A percentile compares a stretch with the other conserved stretches of the same genome.
These are phyloP conservation scores for Hylaeus volcanicus DNA, from an alignment of 1,140 invertebrate species.

Conservation along the genomic window DNA sequence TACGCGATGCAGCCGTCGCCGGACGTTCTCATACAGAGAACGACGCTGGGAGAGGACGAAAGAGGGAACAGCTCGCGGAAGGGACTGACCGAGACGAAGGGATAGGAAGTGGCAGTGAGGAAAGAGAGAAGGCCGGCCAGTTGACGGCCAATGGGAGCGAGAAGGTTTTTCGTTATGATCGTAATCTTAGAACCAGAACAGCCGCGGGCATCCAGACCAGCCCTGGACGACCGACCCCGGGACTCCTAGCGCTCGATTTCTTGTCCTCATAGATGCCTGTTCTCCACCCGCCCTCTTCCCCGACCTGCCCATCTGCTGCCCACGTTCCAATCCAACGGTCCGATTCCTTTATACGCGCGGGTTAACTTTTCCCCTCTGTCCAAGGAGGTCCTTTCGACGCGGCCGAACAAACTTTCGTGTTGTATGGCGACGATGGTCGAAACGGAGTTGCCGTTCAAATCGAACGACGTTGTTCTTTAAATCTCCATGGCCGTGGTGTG, in stretches of 20 bases:
- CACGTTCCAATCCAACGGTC: background rate
- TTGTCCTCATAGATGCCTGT: conserved; percentile 32
- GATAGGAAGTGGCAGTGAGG: background rate
- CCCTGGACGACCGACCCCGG: conserved; percentile 29
- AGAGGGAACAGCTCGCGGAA: background rate
- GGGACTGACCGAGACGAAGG: conserved; percentile 29
- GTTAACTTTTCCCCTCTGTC: background rate
- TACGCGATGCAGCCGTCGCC: conserved; percentile 59
- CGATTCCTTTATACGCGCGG: conserved; percentile 33
- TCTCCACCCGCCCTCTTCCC: conserved; percentile 13
- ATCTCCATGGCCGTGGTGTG: too few species aligned
- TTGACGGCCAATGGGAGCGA: conserved; percentile 62
- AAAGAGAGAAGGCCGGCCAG: conserved; percentile 7
- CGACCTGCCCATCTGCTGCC: background rate
- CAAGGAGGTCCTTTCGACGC: background rate
- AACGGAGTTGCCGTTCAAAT: too few species aligned
- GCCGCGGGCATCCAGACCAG: conserved; percentile 66
- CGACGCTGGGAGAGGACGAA: conserved; percentile 5
- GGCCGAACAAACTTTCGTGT: conserved; percentile 12
- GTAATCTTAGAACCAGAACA: conserved; percentile 74
- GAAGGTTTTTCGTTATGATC: conserved; percentile 76
- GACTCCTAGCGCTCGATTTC: conserved; percentile 46
- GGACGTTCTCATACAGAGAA: conserved; percentile 63
- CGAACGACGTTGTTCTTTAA: too few species aligned
- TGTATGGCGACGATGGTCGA: background rate